Evolutionary conservation across 2,888 invertebrate species (phyloP).

Genomic region (Gisinianus flammeolus): DNA sequence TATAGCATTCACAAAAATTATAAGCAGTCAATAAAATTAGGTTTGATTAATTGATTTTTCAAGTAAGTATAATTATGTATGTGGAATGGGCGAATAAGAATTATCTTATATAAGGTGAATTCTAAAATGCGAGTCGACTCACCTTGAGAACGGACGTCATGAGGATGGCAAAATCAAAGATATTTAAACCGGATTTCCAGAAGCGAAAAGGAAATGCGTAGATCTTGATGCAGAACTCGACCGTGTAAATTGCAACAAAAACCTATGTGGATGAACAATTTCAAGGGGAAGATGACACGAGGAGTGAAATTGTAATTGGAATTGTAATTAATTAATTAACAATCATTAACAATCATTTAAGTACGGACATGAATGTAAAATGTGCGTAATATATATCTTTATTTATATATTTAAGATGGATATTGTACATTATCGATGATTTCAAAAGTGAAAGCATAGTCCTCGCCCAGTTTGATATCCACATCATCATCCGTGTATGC

Average conservation of each 20-base stretch:
- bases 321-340: too few species aligned
- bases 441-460: conserved; percentile 40
- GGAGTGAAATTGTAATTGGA: too few species aligned
- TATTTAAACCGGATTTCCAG: conserved; percentile 53
- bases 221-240: conserved; percentile 53
- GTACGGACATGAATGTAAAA: background rate
- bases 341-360: background rate
- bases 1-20: too few species aligned
- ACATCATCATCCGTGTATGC: too few species aligned
- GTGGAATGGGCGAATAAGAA: too few species aligned
- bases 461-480: conserved; percentile 9
- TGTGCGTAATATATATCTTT: background rate
- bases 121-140: too few species aligned
- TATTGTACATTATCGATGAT: conserved; percentile 50
- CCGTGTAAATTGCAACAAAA: conserved; percentile 52
- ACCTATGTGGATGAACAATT: conserved; percentile 44
- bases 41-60: too few species aligned
- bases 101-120: too few species aligned
- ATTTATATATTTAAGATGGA: too few species aligned
- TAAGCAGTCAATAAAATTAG: too few species aligned
- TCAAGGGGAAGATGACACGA: too few species aligned
- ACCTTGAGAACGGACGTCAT: conserved; percentile 51
- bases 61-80: too few species aligned
- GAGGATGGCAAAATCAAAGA: conserved; percentile 56
- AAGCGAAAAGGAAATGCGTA: conserved; percentile 54